Evolutionary conservation across 1,140 invertebrate genomes (phyloP), one percentile per base, ranked within the genome.

Genomic region (Pseudomyrmex concolor): DNA sequence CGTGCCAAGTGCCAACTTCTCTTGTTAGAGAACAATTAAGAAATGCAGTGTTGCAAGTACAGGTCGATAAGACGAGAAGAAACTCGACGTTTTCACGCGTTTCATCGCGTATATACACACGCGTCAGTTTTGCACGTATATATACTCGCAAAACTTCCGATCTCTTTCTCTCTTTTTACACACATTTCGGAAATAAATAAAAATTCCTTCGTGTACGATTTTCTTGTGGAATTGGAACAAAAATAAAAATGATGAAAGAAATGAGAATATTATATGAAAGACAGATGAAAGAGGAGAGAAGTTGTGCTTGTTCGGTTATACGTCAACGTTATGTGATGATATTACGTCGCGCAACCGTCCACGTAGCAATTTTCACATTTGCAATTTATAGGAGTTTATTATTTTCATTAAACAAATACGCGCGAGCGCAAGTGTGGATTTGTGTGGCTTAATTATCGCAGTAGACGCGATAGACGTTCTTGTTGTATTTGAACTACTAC

Each of bases 1-100:
- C 89, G 86, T 91, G 89, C 90, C 92, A 92, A 92, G 90, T 91
- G 89, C 74, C 90, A 92, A 92, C 88, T 90, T 89, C 84, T 90
- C 89, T 93, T 91, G 90, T 93, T 93, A 91, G 90, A 89, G 89
- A 90, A 92, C 92, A 93, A 93, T 93, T 92, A 93, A 93, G 92
- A 90, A 93, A 91, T 91, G 90, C 91, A 89, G 88, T 82, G 84
- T 89, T 77, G 89, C 88, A 89, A 88, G 88, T 88, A 90, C 82
- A 17, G 67, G 55, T 62, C 54, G 59, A 13, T 73, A 67, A 48
- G 55, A 64, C 67, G 57, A 51, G 62, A 72, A 87, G 72, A 62
- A 86, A 45, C 67, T 57, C 55, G 64, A 19, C 84, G 63, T 86
- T 87, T 87, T 87, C 85, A 80, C 85, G 80, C 85, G 64, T 77